These are phyloP conservation scores for Rutilus rutilus DNA, from an alignment of 2,113 vertebrate genomes.

Conservation along the genomic window DNA sequence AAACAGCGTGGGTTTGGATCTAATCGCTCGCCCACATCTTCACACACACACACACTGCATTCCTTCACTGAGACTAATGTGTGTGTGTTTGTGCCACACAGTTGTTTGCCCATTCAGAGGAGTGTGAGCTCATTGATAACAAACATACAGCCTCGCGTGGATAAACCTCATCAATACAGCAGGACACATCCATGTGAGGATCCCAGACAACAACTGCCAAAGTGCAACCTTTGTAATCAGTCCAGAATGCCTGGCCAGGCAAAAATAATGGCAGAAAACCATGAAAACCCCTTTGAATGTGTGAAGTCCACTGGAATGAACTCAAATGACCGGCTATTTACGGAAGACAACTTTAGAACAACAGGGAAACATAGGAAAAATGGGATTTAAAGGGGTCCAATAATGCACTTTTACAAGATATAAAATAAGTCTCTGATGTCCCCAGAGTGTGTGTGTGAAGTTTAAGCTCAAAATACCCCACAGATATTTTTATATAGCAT, in stretches of 20 bases:
- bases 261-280: not conserved
- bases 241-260: not conserved
- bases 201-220: constrained; percentile 21
- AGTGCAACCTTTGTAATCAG: not conserved
- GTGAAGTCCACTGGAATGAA: not conserved
- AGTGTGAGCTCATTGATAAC: not conserved
- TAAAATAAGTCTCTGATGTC: too few relatives aligned
- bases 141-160: not conserved
- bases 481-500: too few relatives aligned
- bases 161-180: not conserved
- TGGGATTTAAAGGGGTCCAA: not conserved
- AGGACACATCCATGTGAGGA: not conserved
- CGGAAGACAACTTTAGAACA: not conserved
- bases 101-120: constrained; percentile 18
- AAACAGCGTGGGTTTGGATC: constrained; percentile 14
- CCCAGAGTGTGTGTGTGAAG: too few relatives aligned
- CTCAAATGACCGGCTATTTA: not conserved
- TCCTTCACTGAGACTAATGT: not conserved
- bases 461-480: too few relatives aligned
- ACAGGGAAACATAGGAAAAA: too few relatives aligned
- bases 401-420: too few relatives aligned
- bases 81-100: not conserved
- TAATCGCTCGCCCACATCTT: not conserved
- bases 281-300: not conserved
- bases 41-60: not conserved